Evolutionary conservation across 2,113 vertebrate genomes (phyloP), one percentile per base, ranked within the genome.

Genomic region (Asarcornis scutulata): DNA sequence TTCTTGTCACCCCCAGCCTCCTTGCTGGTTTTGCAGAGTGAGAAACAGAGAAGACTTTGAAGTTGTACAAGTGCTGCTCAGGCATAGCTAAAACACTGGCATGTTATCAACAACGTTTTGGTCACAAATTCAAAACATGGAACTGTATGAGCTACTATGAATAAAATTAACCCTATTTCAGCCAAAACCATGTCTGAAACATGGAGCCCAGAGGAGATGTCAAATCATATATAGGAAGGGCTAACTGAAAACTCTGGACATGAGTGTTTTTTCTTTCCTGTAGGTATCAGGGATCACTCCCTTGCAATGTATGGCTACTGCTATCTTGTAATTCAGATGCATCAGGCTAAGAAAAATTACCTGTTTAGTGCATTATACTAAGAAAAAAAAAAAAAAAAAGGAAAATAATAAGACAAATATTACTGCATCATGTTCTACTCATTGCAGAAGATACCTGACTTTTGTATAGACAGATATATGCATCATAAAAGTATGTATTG

Each of bases 401-500:
- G 22, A 12, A 55, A 62, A n/a, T 34, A 60, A 18, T 56, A 4
- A n/a, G 3, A 48, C 9, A 72, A 13, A 27, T 0, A 0, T 63
- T 83, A 18, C 12, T 58, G 42, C 1, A 16, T 21, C 53, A 11
- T 53, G 2, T 42, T 79, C 3, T 3, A 3, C 6, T 46, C 32
- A 56, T 1, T 18, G 25, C 20, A 79, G 25, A 82, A 44, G 6
- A 38, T 25, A 4, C 5, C 16, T 83, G 26, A 32, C 4, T 40
- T 88, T 93, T 68, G 13, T 60, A 31, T 2, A 76, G 23, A 55
- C 14, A 50, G 31, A 53, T 20, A 17, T 6, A 79, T 27, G 5
- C 6, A 40, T 38, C 17, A 68, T 50, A 32, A 59, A 81, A 26
- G 0, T 72, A n/a, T 36, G 31, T 36, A 6, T 23, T 44, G 4